Evolutionary conservation across 2,797 vertebrate genomes (phyloP), one percentile per base, ranked within the genome.

Genomic region (Siniperca undulata): DNA sequence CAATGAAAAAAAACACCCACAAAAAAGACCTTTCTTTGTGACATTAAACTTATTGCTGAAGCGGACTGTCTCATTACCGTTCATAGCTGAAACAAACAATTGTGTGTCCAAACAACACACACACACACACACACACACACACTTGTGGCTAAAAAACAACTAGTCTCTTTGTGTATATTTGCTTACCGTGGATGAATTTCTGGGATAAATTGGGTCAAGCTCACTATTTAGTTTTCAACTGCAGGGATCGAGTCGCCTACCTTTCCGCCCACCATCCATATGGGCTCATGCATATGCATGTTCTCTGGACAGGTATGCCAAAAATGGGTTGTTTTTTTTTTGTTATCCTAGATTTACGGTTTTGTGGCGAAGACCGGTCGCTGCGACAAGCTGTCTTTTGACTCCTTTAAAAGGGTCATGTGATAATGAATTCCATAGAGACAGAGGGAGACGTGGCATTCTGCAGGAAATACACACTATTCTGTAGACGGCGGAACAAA

Each of bases 211-310:
- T 88, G 82, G 93, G 89, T 94, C 91, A 92, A 87, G 78, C 78
- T 91, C 30, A 36, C 71, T 65, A 74, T 89, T 92, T 87, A 83
- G 84, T 86, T 92, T 83, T 59, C 48, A 50, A 74, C 83, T 88
- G 83, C 84, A 77, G 81, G 86, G 88, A 89, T 65, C 2, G 69
- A 82, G 82, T 88, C 77, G 85, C 91, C 89, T 83, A 83, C 89
- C 84, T 87, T 70, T 90, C 93, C 93, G 89, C 93, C 91, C 89
- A 92, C 93, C 74, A 74, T 88, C 93, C 93, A 90, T 90, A 93
- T 93, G 93, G 80, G 76, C 86, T 90, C 89, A 88, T 93, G 85
- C 84, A 94, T 94, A 92, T 92, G 82, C 81, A 94, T 90, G 78
- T 20, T 67, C 64, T 77, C 80, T 88, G 91, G 91, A 93, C 85